These are phyloP conservation scores for Phaethon lepturus DNA, from an alignment of 2,113 vertebrate genomes.

Conservation along the genomic window DNA sequence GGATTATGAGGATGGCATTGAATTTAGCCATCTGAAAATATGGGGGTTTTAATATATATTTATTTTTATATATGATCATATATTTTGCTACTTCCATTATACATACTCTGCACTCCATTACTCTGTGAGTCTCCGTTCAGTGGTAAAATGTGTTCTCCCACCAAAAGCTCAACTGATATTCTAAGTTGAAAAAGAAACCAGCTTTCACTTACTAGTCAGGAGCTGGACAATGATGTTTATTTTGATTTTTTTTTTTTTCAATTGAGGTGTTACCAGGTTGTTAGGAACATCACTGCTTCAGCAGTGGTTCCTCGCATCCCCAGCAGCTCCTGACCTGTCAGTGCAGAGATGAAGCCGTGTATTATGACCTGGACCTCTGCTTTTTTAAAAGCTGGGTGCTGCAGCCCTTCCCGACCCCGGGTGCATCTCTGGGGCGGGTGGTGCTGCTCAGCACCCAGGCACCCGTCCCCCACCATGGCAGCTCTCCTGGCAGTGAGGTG, in stretches of 20 bases:
- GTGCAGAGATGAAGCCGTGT: rapidly evolving
- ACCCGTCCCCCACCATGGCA: neutral
- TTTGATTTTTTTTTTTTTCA: neutral
- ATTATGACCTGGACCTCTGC: neutral
- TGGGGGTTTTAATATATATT: no score
- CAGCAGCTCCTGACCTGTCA: neutral
- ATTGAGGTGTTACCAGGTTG: neutral
- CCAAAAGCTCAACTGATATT: neutral
- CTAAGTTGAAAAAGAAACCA: neutral
- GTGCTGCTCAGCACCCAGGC: neutral
- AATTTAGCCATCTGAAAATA: neutral
- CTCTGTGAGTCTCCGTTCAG: neutral
- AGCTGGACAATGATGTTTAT: neutral
- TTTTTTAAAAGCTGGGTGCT: neutral
- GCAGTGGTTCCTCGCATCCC: rapidly evolving
- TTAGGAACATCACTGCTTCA: neutral
- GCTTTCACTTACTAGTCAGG: neutral
- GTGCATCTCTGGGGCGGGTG: neutral
- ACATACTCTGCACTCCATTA: rapidly evolving
- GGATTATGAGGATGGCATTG: neutral
- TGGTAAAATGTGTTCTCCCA: neutral
- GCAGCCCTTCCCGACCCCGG: neutral
- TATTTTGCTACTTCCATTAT: neutral
- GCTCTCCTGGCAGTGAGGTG: no score
- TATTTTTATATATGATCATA: no score